These are phyloP conservation scores for Enteromius afrohamiltoni DNA, from an alignment of 2,797 vertebrate species.

Conservation along the genomic window DNA sequence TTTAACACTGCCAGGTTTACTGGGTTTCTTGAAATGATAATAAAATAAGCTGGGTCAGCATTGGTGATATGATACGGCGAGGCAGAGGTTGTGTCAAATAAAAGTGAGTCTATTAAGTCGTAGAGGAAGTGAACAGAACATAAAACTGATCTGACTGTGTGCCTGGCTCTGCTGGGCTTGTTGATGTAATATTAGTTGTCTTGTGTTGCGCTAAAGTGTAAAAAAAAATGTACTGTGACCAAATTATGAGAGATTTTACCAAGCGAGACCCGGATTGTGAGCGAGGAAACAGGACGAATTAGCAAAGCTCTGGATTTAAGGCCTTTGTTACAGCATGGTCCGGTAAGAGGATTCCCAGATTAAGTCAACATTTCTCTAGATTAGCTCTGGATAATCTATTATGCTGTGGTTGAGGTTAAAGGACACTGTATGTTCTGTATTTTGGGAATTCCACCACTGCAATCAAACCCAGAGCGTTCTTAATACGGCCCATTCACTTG, in stretches of 20 bases:
- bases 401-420: background rate
- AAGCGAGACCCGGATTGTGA: conserved; percentile 58
- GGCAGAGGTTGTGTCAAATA: conserved; percentile 65
- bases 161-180: conserved; percentile 55
- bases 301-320: conserved; percentile 54
- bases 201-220: conserved; percentile 52
- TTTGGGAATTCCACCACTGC: conserved; percentile 2
- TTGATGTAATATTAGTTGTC: conserved; percentile 53
- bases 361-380: conserved; percentile 38
- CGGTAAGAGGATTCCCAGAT: conserved; percentile 41
- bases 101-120: conserved; percentile 55
- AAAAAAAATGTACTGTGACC: conserved; percentile 53
- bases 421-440: background rate
- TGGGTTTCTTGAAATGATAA: conserved; percentile 96
- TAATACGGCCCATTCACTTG: conserved; percentile 41
- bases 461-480: conserved; percentile 36
- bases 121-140: conserved; percentile 45
- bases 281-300: conserved; percentile 46
- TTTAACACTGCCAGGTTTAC: conserved; percentile 99
- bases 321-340: conserved; percentile 11
- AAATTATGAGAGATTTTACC: conserved; percentile 63
- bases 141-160: conserved; percentile 57
- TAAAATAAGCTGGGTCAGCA: conserved; percentile 93
- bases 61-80: conserved; percentile 73
- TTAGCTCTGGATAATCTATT: conserved; percentile 35